Conservation (phyloP, 2,113 vertebrate genomes). For the Thryonomys swinderianus region DNA sequence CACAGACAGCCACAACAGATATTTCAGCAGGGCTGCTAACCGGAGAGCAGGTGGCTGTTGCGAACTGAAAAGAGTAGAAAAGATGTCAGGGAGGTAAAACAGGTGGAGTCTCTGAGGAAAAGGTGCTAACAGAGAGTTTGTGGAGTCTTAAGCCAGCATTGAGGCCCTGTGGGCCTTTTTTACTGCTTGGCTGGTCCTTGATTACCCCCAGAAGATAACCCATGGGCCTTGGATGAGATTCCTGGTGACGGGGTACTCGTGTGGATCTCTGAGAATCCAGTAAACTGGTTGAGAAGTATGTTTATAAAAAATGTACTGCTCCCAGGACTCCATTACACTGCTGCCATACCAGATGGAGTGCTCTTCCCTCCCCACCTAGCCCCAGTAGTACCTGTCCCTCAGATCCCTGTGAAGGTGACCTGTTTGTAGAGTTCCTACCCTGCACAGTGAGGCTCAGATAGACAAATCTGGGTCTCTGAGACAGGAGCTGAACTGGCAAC, state of each 20-base stretch:
- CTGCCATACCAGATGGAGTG: not conserved
- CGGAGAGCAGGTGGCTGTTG: not conserved
- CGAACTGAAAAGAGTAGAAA: not conserved
- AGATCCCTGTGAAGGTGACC: not conserved
- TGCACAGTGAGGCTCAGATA: not conserved
- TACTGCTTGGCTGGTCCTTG: not conserved
- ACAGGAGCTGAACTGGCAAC: not conserved
- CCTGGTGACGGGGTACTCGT: not conserved
- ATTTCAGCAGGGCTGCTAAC: not conserved
- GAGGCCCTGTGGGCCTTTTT: not conserved
- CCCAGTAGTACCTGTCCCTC: not conserved
- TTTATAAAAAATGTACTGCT: not conserved
- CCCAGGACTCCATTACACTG: not conserved
- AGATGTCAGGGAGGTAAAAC: not conserved
- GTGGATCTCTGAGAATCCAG: not conserved
- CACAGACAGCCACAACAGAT: not conserved
- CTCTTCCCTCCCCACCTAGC: not conserved
- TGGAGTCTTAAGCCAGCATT: not conserved
- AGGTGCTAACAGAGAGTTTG: not conserved
- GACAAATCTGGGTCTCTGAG: not conserved
- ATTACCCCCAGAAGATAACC: too few relatives aligned
- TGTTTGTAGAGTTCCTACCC: not conserved
- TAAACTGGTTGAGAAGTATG: not conserved
- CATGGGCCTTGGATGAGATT: not conserved
- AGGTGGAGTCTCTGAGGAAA: not conserved